Evolutionary conservation across 1,140 invertebrate species (phyloP).

Genomic region (Hylyphantes graminicola): DNA sequence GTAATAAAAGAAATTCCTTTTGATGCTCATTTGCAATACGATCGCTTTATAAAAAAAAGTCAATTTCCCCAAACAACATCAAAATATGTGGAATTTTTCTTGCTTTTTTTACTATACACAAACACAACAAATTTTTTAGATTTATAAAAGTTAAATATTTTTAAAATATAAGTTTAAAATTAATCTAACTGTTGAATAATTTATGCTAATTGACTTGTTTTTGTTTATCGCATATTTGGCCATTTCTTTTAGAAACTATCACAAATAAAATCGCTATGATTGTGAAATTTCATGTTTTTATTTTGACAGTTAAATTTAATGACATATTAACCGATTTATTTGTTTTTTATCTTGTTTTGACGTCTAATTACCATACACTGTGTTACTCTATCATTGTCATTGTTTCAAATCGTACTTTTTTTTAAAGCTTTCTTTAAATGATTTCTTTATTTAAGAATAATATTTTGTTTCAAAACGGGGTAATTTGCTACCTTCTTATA

Average conservation of each 20-base stretch:
- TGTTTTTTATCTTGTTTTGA: no score
- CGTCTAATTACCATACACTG: no score
- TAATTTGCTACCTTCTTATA: no score
- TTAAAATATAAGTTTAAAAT: constrained; percentile 35
- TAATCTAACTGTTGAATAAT: constrained; percentile 59
- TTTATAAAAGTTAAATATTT: not conserved
- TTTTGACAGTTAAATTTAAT: no score
- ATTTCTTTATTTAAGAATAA: no score
- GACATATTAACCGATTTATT: no score
- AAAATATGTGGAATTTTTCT: not conserved
- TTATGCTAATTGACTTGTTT: constrained; percentile 57
- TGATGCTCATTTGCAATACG: constrained; percentile 15
- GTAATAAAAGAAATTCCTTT: constrained; percentile 58
- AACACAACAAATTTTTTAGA: not conserved
- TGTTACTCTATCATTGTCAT: no score
- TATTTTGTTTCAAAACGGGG: no score
- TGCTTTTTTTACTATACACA: not conserved
- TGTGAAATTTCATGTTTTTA: no score
- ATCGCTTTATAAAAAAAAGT: not conserved
- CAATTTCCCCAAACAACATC: not conserved
- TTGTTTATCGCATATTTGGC: constrained; percentile 19
- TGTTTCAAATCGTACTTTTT: no score
- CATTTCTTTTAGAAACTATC: not conserved
- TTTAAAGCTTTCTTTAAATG: no score
- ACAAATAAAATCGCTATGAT: no score